Conservation (phyloP, 2,888 invertebrate species). For the Eupeodes latifasciatus region DNA sequence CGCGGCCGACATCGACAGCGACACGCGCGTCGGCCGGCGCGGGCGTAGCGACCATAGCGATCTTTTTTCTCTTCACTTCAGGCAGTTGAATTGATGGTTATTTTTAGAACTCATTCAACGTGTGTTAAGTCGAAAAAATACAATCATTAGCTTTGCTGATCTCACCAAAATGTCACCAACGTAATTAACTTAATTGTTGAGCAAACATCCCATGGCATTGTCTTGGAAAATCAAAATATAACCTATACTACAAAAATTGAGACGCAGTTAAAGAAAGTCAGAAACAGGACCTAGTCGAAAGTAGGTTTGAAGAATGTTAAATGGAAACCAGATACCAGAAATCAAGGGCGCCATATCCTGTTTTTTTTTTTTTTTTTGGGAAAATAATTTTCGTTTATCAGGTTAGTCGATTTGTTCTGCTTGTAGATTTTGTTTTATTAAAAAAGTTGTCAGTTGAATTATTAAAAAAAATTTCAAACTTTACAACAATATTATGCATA, state of each 20-base stretch:
- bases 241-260: background rate
- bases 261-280: slow-evolving; percentile 27
- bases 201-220: background rate
- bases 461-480: no score
- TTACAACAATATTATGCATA: no score
- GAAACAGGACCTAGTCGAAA: background rate
- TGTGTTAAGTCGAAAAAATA: background rate
- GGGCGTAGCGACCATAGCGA: background rate
- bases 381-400: no score
- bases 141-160: background rate
- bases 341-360: background rate
- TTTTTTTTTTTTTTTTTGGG: no score
- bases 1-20: no score
- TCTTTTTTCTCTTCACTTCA: background rate
- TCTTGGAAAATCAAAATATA: slow-evolving; percentile 57
- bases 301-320: no score
- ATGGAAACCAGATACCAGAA: no score
- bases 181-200: slow-evolving; percentile 4
- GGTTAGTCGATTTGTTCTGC: no score
- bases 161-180: background rate
- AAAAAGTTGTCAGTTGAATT: no score
- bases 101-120: slow-evolving; percentile 9
- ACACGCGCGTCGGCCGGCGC: no score
- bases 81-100: background rate
- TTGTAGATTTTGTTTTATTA: no score